Base-by-base conservation (phyloP, 2,113 vertebrate species). In the Datnioides undecimradiatus region DNA sequence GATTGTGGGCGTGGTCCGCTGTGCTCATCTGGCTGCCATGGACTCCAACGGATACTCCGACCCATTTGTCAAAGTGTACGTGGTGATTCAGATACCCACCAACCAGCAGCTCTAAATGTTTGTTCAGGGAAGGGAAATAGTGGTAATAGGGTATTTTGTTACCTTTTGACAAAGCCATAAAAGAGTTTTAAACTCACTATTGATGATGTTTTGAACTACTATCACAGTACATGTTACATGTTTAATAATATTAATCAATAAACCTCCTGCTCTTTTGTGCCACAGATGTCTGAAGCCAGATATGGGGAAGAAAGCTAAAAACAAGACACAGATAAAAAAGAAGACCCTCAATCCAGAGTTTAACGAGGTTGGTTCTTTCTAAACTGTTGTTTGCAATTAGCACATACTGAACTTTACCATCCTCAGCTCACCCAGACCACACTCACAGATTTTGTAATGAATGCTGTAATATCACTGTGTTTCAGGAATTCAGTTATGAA, bases 251-350 rank as follows among this genome's bases (percentile, higher is more conserved):
- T 10, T n/a, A n/a, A 6, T 23, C 12, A 23, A 0, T 40, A 3
- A 40, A n/a, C n/a, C 29, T 21, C 41, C 11, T 14, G 43, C 43
- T 60, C 10, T 23, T 58, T 16, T 41, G 40, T 75, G 23, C 27
- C 52, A 38, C 10, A 99, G 97, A 62, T 97, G 93, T 90, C 95
- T 99, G 90, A 99, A 97, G 88, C 98, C 98, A 0, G 98, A 99
- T 87, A 97, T 98, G 96, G 98, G 98, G 2, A 99, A 99, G 88
- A 99, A 98, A 80, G 97, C 96, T 34, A 99, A 99, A 85, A 96
- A 97, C 89, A 99, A 99, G 94, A 99, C 98, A 0, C 97, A 98
- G 87, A 99, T 96, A 31, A 99, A 99, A 85, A 99, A 98, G 95
- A 99, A 99, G 92, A 99, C 97, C 0, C 91, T 99, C 73, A 99